These are phyloP conservation scores for Caenorhabditis uteleia DNA, from an alignment of 2,888 invertebrate genomes.

Conservation along the genomic window DNA sequence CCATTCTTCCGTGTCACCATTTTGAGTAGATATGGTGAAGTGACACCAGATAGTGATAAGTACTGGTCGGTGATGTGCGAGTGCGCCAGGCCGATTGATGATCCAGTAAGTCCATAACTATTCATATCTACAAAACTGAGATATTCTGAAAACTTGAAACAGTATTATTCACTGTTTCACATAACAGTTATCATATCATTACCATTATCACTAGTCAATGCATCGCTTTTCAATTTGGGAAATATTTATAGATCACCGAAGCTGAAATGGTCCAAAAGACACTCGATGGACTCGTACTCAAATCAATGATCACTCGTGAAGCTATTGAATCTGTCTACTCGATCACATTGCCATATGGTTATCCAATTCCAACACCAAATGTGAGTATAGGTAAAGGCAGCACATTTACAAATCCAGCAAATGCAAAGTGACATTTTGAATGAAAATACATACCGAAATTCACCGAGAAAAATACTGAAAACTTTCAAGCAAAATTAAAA, in stretches of 20 bases:
- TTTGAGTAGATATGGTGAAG: constrained; percentile 66
- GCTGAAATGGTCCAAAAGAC: constrained; percentile 63
- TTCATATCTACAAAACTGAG: no score
- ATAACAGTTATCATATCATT: no score
- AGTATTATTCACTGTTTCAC: no score
- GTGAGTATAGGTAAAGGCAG: constrained; percentile 31
- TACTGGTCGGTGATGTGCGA: constrained; percentile 70
- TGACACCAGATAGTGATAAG: constrained; percentile 64
- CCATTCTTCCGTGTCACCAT: constrained; percentile 69
- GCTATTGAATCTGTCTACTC: constrained; percentile 65
- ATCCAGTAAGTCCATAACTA: constrained; percentile 52
- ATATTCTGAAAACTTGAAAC: neutral
- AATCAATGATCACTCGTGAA: constrained; percentile 64
- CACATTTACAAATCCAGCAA: neutral
- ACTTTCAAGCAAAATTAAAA: no score
- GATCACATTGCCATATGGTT: constrained; percentile 64
- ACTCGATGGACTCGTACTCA: constrained; percentile 64
- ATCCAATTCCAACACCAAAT: constrained; percentile 67
- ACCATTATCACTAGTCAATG: neutral
- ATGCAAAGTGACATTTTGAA: neutral
- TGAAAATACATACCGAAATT: neutral
- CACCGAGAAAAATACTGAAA: neutral
- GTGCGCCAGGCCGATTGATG: constrained; percentile 63
- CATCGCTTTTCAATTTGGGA: neutral
- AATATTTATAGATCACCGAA: constrained; percentile 44